phyloP scores from a whole-genome alignment of 2,113 vertebrate genomes.

The Psittacus erithacus region DNA sequence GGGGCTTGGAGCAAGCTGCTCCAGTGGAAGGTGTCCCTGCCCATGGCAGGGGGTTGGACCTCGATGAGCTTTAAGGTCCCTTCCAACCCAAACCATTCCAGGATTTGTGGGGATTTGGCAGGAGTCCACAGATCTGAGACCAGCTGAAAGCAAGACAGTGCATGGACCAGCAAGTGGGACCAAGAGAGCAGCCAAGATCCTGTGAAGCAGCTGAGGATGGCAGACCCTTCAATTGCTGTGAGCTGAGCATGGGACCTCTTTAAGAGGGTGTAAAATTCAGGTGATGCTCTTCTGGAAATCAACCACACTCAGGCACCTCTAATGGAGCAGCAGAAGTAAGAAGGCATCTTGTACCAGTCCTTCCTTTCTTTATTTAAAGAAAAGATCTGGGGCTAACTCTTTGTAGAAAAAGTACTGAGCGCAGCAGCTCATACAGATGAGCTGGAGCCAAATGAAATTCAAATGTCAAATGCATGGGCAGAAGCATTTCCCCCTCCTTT shows the following conservation, averaged over 20 bases:
- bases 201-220: neutral
- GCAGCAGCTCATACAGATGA: neutral
- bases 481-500: neutral
- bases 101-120: rapidly evolving
- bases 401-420: neutral
- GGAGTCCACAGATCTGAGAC: neutral
- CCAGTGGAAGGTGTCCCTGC: neutral
- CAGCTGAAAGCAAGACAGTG: neutral
- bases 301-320: neutral
- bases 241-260: neutral
- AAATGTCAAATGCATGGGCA: neutral
- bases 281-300: neutral
- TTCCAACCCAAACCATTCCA: neutral
- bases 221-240: neutral
- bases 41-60: neutral
- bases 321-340: neutral
- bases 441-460: neutral
- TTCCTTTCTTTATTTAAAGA: neutral
- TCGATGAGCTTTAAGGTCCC: neutral
- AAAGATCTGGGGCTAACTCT: neutral
- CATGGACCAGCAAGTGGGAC: neutral
- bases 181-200: neutral
- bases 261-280: neutral
- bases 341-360: neutral
- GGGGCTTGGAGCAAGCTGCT: neutral